Evolutionary conservation across 2,888 invertebrate species (phyloP).

Genomic region (Hypercompe scribonia): DNA sequence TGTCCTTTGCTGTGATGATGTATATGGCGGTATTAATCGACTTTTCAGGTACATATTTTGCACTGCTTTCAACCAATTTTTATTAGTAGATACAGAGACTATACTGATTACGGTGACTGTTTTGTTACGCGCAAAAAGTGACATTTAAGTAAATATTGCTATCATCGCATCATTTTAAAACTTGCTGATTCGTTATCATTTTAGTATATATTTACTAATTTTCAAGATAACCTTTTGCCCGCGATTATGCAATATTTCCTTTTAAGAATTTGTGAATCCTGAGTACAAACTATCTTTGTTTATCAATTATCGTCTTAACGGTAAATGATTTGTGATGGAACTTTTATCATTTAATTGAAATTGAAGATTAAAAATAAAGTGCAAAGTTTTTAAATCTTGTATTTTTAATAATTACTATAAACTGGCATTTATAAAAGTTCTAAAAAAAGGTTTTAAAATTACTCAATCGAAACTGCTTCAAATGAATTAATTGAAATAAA

Average conservation of each 20-base stretch:
- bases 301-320: too few relatives aligned
- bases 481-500: neutral
- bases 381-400: too few relatives aligned
- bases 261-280: neutral
- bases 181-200: neutral
- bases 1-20: conserved; percentile 95
- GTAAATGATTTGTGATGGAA: too few relatives aligned
- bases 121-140: neutral
- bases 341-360: too few relatives aligned
- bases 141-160: neutral
- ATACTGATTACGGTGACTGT: neutral
- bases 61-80: neutral
- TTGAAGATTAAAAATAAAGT: too few relatives aligned
- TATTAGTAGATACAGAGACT: neutral
- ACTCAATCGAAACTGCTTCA: neutral
- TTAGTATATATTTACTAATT: neutral
- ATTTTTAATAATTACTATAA: too few relatives aligned
- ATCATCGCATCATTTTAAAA: neutral
- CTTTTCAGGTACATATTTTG: conserved; percentile 78
- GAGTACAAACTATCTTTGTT: neutral
- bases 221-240: neutral
- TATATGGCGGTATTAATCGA: conserved; percentile 97
- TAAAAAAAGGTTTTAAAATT: too few relatives aligned
- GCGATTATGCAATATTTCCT: neutral
- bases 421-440: too few relatives aligned